phyloP scores from a whole-genome alignment of 2,888 invertebrate genomes.

The Pterostichus niger region DNA sequence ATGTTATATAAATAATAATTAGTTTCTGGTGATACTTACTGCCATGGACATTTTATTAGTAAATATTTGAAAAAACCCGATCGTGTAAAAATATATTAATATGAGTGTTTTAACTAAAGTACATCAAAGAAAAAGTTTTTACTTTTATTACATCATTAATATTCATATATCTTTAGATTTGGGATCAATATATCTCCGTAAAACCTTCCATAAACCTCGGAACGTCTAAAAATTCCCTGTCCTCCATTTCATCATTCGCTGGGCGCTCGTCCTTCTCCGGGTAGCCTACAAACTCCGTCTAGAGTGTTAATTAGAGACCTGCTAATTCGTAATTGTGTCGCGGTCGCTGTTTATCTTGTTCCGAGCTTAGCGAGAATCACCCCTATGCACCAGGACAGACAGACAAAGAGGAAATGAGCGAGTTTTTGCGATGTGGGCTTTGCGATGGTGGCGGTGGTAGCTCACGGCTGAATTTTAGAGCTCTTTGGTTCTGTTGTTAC shows the following conservation, averaged over 20 bases:
- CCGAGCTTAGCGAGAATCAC: not conserved
- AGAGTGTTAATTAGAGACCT: conserved; percentile 20
- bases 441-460: not conserved
- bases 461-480: conserved; percentile 2
- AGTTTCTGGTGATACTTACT: too few relatives aligned
- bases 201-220: not conserved
- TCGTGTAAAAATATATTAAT: too few relatives aligned
- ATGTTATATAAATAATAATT: too few relatives aligned
- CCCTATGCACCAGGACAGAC: not conserved
- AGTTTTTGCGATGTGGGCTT: not conserved
- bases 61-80: too few relatives aligned
- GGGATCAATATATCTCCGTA: not conserved
- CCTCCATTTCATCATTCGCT: not conserved
- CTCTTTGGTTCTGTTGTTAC: conserved; percentile 14
- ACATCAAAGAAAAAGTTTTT: too few relatives aligned
- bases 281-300: conserved; percentile 9
- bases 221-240: not conserved
- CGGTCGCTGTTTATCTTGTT: conserved; percentile 16
- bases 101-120: too few relatives aligned
- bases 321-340: conserved; percentile 41
- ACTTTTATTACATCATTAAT: conserved; percentile 22
- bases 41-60: too few relatives aligned
- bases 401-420: not conserved
- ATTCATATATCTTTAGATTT: not conserved
- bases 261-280: not conserved